A percentile compares a stretch with the other conserved stretches of the same genome.
These are phyloP conservation scores for Trissolcus japonicus DNA, from an alignment of 2,888 invertebrate species.

Conservation along the genomic window DNA sequence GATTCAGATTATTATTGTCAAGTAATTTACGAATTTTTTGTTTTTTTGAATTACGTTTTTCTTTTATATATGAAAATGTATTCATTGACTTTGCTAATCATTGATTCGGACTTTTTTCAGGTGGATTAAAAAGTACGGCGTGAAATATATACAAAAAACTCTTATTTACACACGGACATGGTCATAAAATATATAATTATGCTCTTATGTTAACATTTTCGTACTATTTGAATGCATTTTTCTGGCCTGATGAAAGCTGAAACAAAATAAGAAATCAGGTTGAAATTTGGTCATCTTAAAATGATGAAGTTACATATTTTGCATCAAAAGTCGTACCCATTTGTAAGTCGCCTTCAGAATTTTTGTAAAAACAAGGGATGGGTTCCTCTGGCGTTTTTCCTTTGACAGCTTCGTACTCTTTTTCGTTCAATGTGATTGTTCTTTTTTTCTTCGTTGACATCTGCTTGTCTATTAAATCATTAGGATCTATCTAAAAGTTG, in stretches of 20 bases:
- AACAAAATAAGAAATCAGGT: not conserved
- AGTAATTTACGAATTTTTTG: not conserved
- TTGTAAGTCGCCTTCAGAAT: conserved; percentile 6
- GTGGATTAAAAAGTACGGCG: not conserved
- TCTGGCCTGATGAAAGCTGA: not conserved
- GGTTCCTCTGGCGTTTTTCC: not conserved
- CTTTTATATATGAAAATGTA: not conserved
- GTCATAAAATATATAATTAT: not conserved
- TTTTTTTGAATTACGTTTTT: too few relatives aligned
- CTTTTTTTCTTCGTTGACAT: not conserved
- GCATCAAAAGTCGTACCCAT: not conserved
- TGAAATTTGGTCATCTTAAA: not conserved
- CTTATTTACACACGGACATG: not conserved
- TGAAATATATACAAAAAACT: not conserved
- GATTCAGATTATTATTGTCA: too few relatives aligned
- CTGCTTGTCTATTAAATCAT: conserved; percentile 1
- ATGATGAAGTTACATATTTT: not conserved
- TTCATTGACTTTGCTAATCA: not conserved
- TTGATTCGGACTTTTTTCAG: not conserved
- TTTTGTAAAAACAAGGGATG: conserved; percentile 10
- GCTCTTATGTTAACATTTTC: not conserved
- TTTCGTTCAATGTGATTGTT: not conserved
- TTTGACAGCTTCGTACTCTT: conserved; percentile 5
- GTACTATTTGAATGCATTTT: not conserved
- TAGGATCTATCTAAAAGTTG: not conserved